Conservation (phyloP, 2,888 invertebrate species). For the Branchipolynoe longqiensis region DNA sequence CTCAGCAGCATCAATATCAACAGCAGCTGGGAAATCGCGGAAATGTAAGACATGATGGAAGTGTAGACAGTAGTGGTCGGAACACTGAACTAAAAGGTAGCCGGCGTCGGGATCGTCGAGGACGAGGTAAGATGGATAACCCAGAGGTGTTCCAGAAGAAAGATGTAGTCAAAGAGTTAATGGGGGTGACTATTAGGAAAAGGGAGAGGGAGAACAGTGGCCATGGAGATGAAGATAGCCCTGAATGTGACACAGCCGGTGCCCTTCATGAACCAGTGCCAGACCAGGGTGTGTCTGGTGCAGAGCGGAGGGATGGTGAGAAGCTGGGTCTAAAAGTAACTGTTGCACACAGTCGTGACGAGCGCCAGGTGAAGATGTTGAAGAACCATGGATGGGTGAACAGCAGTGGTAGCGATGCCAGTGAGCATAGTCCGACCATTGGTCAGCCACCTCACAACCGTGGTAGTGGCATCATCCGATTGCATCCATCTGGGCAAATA, state of each 20-base stretch:
- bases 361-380: conserved; percentile 51
- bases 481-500: neutral
- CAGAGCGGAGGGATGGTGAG: conserved; percentile 17
- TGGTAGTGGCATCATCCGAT: conserved; percentile 11
- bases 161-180: conserved; percentile 7
- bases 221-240: neutral
- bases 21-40: neutral
- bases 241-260: neutral
- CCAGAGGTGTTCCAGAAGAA: neutral
- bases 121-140: conserved; percentile 12
- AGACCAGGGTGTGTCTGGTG: neutral
- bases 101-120: conserved; percentile 1
- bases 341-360: conserved; percentile 52
- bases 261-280: neutral
- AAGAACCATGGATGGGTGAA: neutral
- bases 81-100: neutral
- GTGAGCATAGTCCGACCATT: neutral
- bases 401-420: neutral
- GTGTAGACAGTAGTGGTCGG: neutral
- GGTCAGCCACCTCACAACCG: neutral
- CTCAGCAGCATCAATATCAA: neutral
- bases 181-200: neutral
- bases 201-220: neutral
- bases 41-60: neutral
- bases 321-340: conserved; percentile 54